Evolutionary conservation across 1,140 invertebrate species (phyloP), one percentile per base, ranked within the genome.

Genomic region (Drosophila sucinea): DNA sequence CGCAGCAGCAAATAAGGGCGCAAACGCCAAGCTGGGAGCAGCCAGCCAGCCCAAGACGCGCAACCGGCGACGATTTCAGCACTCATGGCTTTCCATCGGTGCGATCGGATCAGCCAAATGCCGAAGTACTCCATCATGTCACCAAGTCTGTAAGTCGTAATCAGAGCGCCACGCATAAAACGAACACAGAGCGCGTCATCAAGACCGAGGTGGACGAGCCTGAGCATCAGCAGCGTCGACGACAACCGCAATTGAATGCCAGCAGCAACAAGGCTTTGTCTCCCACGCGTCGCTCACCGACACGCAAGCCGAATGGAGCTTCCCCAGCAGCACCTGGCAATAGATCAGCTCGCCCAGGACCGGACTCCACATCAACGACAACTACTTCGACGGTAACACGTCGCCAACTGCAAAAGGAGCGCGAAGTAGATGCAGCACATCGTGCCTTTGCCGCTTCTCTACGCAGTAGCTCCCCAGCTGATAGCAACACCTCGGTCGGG

Each of bases 361-460:
- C 72, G 33, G 55, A 67, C 60, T 60, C 54, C 27, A 70, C 65
- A 25, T 58, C 44, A 62, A 65, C 40, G 56, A 65, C 63, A 10
- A 75, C 70, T 3, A 70, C 68, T 1, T 65, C 70, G 29, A 76
- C 73, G 0, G 55, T 81, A 11, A 79, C 90, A 1, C 90, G 90
- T 25, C 72, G 83, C 8, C 78, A 89, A 58, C 94, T 91, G 67
- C 75, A 83, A 25, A 91, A 91, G 76, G 90, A 91, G 95, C 72
- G 84, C 23, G 90, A 91, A 54, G 93, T 94, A 61, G 95, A 95
- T 84, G 94, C 95, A 5, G 94, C 95, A 25, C 95, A 96, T 85
- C 94, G 95, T 73, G 95, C 95, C 3, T 96, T 95, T 92, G 95
- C 95, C 2, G 94, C 94, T 64, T 95, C 95, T 33, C 91, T 96